Percentiles rank a stretch among this genome's conserved stretches.
Evolutionary conservation across 2,888 invertebrate species (phyloP).

Genomic region (Nomada goodeniana): DNA sequence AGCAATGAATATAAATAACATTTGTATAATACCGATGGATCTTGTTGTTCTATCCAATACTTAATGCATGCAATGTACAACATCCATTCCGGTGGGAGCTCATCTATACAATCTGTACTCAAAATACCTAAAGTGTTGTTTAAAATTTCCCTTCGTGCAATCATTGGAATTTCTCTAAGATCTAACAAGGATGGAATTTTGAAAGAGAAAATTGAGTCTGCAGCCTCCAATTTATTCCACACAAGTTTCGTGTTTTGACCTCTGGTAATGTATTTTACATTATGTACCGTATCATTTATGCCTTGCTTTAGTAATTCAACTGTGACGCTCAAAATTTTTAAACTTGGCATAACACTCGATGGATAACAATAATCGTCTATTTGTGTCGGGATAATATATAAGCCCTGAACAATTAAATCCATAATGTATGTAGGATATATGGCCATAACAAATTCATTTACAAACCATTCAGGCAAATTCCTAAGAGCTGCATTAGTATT

Average conservation of each 20-base stretch:
- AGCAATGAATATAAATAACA: constrained; percentile 87
- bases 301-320: constrained; percentile 83
- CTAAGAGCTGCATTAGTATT: constrained; percentile 43
- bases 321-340: constrained; percentile 88
- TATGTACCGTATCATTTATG: constrained; percentile 46
- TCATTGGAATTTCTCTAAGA: constrained; percentile 76
- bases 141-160: constrained; percentile 82
- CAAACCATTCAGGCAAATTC: constrained; percentile 86
- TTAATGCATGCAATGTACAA: constrained; percentile 86
- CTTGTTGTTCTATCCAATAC: constrained; percentile 86
- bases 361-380: constrained; percentile 88
- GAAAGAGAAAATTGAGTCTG: constrained; percentile 54
- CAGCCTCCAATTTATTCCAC: constrained; percentile 59
- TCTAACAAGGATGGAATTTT: constrained; percentile 80
- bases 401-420: constrained; percentile 88
- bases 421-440: constrained; percentile 88
- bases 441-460: constrained; percentile 87
- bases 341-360: constrained; percentile 87
- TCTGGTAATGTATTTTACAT: constrained; percentile 79
- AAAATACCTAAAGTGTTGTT: constrained; percentile 85
- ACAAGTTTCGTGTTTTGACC: constrained; percentile 67
- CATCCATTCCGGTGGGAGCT: constrained; percentile 87
- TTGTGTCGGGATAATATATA: constrained; percentile 89
- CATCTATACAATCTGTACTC: constrained; percentile 76
- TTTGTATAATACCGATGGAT: constrained; percentile 78